phyloP scores from a whole-genome alignment of 2,113 vertebrate species.

The Amia ocellicauda region DNA sequence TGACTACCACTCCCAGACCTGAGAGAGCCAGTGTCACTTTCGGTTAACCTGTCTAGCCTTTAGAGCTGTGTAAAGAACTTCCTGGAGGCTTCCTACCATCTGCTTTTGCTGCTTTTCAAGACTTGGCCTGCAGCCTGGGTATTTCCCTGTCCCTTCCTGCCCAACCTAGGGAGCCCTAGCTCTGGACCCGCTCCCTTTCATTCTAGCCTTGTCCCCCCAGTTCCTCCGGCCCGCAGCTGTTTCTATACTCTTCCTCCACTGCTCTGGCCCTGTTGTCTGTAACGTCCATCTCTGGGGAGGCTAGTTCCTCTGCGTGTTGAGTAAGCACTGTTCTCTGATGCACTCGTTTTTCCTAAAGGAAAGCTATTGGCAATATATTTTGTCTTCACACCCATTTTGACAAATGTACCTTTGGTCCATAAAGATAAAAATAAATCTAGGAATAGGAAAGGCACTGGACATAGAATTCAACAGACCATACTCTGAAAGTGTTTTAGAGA shows the following conservation, averaged over 20 bases:
- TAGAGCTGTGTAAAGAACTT: conserved; percentile 59
- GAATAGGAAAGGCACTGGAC: conserved; percentile 65
- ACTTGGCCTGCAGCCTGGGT: conserved; percentile 68
- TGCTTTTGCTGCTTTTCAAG: conserved; percentile 71
- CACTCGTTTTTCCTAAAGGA: conserved; percentile 68
- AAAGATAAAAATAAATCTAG: conserved; percentile 63
- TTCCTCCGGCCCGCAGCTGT: conserved; percentile 61
- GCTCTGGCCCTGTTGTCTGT: conserved; percentile 64
- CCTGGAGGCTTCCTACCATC: conserved; percentile 74
- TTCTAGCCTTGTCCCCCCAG: conserved; percentile 57
- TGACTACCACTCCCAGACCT: conserved; percentile 50
- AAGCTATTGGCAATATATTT: conserved; percentile 77
- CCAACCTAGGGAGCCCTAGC: conserved; percentile 57
- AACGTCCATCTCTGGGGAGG: conserved; percentile 61
- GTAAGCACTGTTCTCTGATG: conserved; percentile 53
- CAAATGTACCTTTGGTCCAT: conserved; percentile 61
- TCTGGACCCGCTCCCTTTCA: conserved; percentile 65
- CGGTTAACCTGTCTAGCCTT: conserved; percentile 51
- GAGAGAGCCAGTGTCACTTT: conserved; percentile 49
- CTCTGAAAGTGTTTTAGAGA: not conserved
- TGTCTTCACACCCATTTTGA: conserved; percentile 75
- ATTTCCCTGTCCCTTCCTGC: conserved; percentile 75
- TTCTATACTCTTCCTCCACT: conserved; percentile 50
- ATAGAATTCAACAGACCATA: conserved; percentile 55
- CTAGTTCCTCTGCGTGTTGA: conserved; percentile 64